Evolutionary conservation across 2,113 vertebrate species (phyloP).

Genomic region (Oreochromis niloticus): DNA sequence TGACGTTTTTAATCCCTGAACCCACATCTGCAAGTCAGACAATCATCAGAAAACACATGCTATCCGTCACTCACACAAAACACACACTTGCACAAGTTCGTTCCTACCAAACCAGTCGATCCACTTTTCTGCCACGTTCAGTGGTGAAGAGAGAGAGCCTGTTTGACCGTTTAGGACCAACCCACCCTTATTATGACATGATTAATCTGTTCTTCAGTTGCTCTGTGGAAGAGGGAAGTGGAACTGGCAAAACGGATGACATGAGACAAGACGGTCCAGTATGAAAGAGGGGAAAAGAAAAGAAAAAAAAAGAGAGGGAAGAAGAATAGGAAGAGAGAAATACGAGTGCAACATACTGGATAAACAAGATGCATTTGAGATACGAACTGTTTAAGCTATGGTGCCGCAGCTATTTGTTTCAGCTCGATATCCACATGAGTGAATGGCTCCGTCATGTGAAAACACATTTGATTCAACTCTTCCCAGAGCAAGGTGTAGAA

Average conservation of each 20-base stretch:
- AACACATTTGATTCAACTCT: background rate
- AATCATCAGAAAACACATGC: background rate
- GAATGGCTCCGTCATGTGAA: background rate
- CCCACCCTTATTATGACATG: slow-evolving; percentile 29
- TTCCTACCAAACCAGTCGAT: slow-evolving; percentile 60
- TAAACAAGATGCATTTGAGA: background rate
- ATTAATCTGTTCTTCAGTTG: slow-evolving; percentile 30
- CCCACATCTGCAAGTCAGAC: background rate
- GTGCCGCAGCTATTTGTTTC: background rate
- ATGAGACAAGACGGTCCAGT: background rate
- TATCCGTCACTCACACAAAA: background rate
- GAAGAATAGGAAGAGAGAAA: background rate
- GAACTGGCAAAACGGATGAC: slow-evolving; percentile 11
- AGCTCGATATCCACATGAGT: background rate
- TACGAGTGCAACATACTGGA: background rate
- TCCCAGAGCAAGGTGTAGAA: background rate
- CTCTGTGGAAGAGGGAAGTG: slow-evolving; percentile 36
- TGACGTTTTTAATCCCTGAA: background rate
- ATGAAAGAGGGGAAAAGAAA: background rate
- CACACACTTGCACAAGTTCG: background rate
- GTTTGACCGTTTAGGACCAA: slow-evolving; percentile 46
- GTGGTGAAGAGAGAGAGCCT: slow-evolving; percentile 6
- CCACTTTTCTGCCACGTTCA: slow-evolving; percentile 31
- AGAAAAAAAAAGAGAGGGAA: background rate
- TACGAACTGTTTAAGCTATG: background rate